Evolutionary conservation across 2,797 vertebrate genomes (phyloP), one percentile per base, ranked within the genome.

Genomic region (Discoglossus pictus): DNA sequence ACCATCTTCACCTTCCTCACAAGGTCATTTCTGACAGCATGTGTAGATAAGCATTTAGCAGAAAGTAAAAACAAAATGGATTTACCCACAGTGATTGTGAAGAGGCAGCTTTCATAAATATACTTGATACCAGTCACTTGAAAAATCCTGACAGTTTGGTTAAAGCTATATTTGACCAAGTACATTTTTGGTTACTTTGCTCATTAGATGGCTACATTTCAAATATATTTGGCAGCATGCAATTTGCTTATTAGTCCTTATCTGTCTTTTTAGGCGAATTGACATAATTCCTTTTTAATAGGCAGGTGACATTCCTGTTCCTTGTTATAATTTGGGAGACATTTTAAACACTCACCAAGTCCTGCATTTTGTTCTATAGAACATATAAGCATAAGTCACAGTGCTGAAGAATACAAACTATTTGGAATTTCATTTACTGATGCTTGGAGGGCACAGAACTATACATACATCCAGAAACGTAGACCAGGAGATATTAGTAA

Each of bases 1-100:
- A 86, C 89, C 90, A 92, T 84, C 90, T 92, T 86, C 91, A 91
- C 87, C 92, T 91, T 89, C 91, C 84, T 91, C 88, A 90, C 90
- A 92, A 93, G 92, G 93, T 93, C 90, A 92, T 92, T 93, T 88
- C 86, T 91, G 90, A 92, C 90, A 92, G 93, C 93, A 94, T 93
- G 93, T 93, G 90, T 93, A 93, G 92, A 92, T 93, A 90, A 92
- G 88, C 86, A 80, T 90, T 79, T 91, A 90, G 86, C 86, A 82
- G 80, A 81, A 39, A 60, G 71, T 83, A 83, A 81, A 87, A 36
- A 50, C 10, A 47, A 76, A 78, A 76, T 78, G 73, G 70, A 72
- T 81, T 78, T 76, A 84, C 70, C 76, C 78, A 34, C 18, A 40
- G 9, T 53, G 13, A n/a, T 51, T n/a, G 9, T 56, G 27, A 31